phyloP scores from a whole-genome alignment of 2,113 vertebrate genomes.

The Malurus elegans region DNA sequence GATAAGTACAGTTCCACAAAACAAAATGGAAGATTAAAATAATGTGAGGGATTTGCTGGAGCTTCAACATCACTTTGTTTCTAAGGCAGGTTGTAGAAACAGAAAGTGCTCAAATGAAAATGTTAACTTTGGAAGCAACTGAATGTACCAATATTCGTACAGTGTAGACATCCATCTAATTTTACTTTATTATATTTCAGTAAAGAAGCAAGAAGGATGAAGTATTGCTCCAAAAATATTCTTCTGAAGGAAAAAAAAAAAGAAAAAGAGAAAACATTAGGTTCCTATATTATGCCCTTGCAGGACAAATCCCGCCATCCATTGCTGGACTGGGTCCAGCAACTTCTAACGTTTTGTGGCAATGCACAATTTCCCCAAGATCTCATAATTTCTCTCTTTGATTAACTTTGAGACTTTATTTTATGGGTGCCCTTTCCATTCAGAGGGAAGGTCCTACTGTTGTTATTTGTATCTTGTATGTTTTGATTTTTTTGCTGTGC shows the following conservation, averaged over 20 bases:
- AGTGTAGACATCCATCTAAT: not conserved
- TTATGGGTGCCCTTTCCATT: not conserved
- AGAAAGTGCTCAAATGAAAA: not conserved
- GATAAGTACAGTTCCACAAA: not conserved
- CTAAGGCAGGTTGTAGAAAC: not conserved
- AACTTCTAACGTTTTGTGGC: not conserved
- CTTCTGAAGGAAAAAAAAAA: not conserved
- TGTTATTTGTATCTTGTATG: not conserved
- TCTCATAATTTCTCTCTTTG: not conserved
- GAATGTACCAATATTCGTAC: not conserved
- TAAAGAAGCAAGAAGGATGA: not conserved
- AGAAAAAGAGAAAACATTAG: accelerated
- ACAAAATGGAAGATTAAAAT: not conserved
- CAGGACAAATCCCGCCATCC: not conserved
- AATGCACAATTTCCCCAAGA: not conserved
- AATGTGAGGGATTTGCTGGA: not conserved
- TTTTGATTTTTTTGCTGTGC: not conserved
- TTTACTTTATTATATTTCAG: not conserved
- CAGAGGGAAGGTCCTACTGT: not conserved
- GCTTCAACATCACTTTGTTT: not conserved
- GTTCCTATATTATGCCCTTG: not conserved
- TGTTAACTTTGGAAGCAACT: not conserved
- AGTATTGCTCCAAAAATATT: not conserved
- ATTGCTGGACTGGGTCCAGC: not conserved
- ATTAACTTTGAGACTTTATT: not conserved